Conservation (phyloP, 2,797 vertebrate genomes). For the Rhodeus uyekii region DNA sequence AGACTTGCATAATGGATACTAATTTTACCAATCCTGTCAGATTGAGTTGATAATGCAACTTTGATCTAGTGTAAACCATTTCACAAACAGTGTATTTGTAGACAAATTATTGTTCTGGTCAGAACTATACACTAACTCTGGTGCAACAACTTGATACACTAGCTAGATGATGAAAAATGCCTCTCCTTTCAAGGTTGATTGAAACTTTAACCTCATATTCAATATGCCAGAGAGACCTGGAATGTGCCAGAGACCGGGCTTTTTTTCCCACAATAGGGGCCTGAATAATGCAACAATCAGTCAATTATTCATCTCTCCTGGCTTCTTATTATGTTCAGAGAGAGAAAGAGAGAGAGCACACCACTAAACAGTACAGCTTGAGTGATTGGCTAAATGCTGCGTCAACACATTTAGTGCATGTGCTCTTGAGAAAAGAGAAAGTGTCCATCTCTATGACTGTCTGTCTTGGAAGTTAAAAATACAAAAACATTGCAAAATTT, state of each 20-base stretch:
- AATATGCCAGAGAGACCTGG: conserved; percentile 81
- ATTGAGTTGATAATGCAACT: not conserved
- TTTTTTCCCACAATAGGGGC: conserved; percentile 86
- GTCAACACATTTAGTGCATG: conserved; percentile 86
- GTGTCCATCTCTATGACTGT: not conserved
- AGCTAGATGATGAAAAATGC: conserved; percentile 25
- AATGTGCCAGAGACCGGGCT: conserved; percentile 72
- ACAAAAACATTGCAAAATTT: not conserved
- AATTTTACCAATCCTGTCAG: not conserved
- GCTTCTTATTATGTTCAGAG: conserved; percentile 85
- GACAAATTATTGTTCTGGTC: not conserved
- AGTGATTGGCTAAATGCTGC: conserved; percentile 70
- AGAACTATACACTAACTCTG: conserved; percentile 14
- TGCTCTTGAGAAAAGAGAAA: conserved; percentile 81
- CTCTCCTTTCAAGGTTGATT: conserved; percentile 85
- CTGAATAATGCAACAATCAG: conserved; percentile 89
- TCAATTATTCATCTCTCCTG: conserved; percentile 87
- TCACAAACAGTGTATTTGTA: not conserved
- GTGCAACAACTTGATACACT: conserved; percentile 21
- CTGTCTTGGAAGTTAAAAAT: not conserved
- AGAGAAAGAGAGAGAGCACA: conserved; percentile 71
- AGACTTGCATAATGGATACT: not conserved
- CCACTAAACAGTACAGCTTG: conserved; percentile 76
- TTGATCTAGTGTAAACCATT: not conserved
- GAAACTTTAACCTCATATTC: conserved; percentile 90